Evolutionary conservation across 2,113 vertebrate species (phyloP).

Genomic region (Rhinolophus sinicus): DNA sequence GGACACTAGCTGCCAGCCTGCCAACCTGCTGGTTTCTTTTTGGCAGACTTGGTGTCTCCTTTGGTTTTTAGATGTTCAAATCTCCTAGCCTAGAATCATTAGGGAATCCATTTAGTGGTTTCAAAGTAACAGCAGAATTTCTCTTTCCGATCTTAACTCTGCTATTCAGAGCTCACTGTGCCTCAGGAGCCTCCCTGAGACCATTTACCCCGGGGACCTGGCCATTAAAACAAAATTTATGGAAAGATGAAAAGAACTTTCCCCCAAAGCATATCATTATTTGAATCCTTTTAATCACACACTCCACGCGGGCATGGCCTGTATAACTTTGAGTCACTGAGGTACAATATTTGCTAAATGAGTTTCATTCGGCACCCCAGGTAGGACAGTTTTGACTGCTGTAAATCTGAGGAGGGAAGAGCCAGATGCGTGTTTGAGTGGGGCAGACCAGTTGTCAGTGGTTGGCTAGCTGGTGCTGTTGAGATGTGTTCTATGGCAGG

Average conservation of each 20-base stretch:
- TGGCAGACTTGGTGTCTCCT: slow-evolving; percentile 79
- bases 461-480: background rate
- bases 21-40: slow-evolving; percentile 64
- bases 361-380: background rate
- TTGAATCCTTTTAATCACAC: slow-evolving; percentile 48
- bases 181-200: slow-evolving; percentile 14
- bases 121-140: slow-evolving; percentile 76
- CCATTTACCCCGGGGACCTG: background rate
- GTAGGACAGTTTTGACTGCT: background rate
- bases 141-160: slow-evolving; percentile 50
- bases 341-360: slow-evolving; percentile 12
- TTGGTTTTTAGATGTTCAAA: slow-evolving; percentile 80
- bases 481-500: background rate
- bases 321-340: background rate
- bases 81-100: slow-evolving; percentile 75
- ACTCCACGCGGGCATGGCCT: background rate
- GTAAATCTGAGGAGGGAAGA: background rate
- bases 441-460: background rate
- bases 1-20: slow-evolving; percentile 56
- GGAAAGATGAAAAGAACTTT: slow-evolving; percentile 51
- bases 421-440: background rate
- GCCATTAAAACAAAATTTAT: slow-evolving; percentile 43
- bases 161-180: background rate
- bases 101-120: slow-evolving; percentile 76
- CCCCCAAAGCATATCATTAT: background rate